Evolutionary conservation across 2,797 vertebrate genomes (phyloP).

Genomic region (Rousettus madagascariensis): DNA sequence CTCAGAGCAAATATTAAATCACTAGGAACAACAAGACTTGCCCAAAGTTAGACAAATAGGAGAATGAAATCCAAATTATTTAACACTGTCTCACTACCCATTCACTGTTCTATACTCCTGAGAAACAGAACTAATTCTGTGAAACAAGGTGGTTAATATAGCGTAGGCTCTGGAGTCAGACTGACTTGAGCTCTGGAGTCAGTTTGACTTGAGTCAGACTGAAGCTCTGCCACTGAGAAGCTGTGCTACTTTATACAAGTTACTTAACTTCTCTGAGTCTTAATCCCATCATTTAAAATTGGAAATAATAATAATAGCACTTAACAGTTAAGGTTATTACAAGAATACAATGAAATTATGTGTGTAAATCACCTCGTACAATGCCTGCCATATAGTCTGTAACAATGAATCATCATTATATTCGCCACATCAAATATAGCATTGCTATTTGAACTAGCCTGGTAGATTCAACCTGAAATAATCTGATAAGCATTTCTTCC

Average conservation of each 20-base stretch:
- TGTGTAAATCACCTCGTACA: not conserved
- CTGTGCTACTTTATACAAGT: not conserved
- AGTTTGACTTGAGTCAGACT: too few relatives aligned
- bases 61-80: not conserved
- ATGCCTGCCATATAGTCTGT: not conserved
- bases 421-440: not conserved
- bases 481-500: not conserved
- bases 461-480: not conserved
- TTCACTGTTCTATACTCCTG: not conserved
- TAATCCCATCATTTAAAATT: not conserved
- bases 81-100: not conserved
- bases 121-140: constrained; percentile 3
- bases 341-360: constrained; percentile 4
- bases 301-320: not conserved
- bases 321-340: not conserved
- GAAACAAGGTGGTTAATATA: not conserved
- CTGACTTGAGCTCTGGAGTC: not conserved
- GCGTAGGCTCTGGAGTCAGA: not conserved
- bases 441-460: not conserved
- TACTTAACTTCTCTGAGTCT: not conserved
- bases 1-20: not conserved
- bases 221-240: not conserved
- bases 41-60: constrained; percentile 14
- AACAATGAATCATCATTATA: not conserved
- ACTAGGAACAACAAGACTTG: not conserved